Percentiles rank a stretch among this genome's conserved stretches.
These are phyloP conservation scores for Hyposmocoma kahamanoa DNA, from an alignment of 1,140 invertebrate genomes.

Conservation along the genomic window DNA sequence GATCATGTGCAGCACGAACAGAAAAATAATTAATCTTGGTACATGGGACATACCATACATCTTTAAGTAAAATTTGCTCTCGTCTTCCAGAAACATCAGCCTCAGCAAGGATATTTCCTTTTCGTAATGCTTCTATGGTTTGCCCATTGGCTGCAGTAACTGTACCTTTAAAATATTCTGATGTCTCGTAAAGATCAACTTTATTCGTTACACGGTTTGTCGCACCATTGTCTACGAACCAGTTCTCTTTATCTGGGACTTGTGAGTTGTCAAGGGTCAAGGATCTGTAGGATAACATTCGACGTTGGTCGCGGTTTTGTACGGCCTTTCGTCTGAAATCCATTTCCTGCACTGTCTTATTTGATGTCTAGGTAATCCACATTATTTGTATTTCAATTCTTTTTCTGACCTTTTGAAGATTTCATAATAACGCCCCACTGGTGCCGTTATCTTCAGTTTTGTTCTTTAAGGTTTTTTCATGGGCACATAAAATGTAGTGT, in stretches of 20 bases:
- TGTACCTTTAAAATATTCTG: neutral
- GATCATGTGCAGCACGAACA: slow-evolving; percentile 11
- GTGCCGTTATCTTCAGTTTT: neutral
- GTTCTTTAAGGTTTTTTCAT: slow-evolving; percentile 9
- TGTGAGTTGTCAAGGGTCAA: no score
- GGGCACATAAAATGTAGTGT: slow-evolving; percentile 13
- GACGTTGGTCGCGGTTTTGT: slow-evolving; percentile 13
- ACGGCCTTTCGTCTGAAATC: slow-evolving; percentile 11
- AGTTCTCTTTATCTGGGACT: slow-evolving; percentile 4
- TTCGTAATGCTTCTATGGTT: neutral
- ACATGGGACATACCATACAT: slow-evolving; percentile 13
- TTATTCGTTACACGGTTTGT: slow-evolving; percentile 7
- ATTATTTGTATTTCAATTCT: slow-evolving; percentile 11
- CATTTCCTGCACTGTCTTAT: slow-evolving; percentile 14
- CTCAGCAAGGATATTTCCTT: neutral
- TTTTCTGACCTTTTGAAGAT: slow-evolving; percentile 6
- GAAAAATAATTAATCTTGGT: slow-evolving; percentile 17
- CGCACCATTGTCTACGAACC: slow-evolving; percentile 15
- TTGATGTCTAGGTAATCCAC: slow-evolving; percentile 10
- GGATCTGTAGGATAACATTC: no score
- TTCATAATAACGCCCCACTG: neutral
- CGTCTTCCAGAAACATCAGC: neutral
- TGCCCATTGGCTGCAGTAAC: slow-evolving; percentile 6
- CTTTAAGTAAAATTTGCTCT: neutral
- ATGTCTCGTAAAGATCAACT: slow-evolving; percentile 1